Conservation (phyloP, 2,797 vertebrate species). For the Trachops cirrhosus region DNA sequence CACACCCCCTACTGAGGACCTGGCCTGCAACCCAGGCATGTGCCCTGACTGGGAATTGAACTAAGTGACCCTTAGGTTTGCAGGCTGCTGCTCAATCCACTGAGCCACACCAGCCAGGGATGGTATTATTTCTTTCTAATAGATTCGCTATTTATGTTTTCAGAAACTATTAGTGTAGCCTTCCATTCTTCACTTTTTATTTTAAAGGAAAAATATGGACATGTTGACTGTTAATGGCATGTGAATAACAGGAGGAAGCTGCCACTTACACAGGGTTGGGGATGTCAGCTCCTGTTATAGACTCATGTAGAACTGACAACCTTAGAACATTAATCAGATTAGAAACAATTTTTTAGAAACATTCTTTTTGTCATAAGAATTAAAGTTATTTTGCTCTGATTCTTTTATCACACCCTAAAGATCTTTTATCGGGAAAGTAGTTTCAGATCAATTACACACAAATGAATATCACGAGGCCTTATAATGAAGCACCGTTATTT, state of each 20-base stretch:
- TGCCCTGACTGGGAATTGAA: too few relatives aligned
- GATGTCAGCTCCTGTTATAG: background rate
- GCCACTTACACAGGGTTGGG: background rate
- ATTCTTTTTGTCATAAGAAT: background rate
- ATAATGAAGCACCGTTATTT: slow-evolving; percentile 1
- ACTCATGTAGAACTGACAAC: background rate
- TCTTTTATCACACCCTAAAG: background rate
- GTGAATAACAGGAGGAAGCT: background rate
- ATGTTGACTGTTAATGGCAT: background rate
- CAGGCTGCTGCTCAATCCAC: too few relatives aligned
- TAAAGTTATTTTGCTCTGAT: background rate
- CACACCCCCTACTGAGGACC: too few relatives aligned
- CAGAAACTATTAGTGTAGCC: background rate
- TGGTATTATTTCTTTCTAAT: background rate
- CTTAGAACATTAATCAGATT: background rate
- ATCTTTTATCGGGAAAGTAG: background rate
- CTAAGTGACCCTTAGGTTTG: too few relatives aligned
- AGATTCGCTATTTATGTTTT: background rate
- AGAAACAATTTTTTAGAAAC: background rate
- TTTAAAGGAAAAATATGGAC: background rate
- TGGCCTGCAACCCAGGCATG: too few relatives aligned
- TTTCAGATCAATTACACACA: background rate
- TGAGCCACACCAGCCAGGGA: too few relatives aligned
- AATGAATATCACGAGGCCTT: background rate
- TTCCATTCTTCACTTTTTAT: background rate